Evolutionary conservation across 2,113 vertebrate genomes (phyloP).

Genomic region (Galemys pyrenaicus): DNA sequence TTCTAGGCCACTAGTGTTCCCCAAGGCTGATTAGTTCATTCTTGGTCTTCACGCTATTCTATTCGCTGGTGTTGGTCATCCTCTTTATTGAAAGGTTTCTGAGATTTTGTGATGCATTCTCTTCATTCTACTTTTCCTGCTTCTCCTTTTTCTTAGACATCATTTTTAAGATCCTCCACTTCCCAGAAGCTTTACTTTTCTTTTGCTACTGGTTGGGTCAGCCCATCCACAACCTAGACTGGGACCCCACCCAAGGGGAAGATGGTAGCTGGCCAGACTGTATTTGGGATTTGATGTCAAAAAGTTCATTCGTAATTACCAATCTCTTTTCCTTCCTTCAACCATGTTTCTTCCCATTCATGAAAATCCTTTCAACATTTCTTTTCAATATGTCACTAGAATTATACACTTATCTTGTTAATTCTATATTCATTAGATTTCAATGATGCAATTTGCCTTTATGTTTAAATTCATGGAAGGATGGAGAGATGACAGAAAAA

Average conservation of each 20-base stretch:
- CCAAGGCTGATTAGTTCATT: no score
- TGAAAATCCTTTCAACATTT: not conserved
- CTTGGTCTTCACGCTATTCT: not conserved
- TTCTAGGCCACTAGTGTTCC: no score
- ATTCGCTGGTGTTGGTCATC: not conserved
- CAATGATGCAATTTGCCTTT: not conserved
- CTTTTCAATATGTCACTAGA: not conserved
- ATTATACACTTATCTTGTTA: not conserved
- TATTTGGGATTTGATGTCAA: accelerated
- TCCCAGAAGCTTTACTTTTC: not conserved
- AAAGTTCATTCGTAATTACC: not conserved
- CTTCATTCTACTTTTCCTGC: not conserved
- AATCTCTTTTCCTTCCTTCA: not conserved
- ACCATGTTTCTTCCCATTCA: not conserved
- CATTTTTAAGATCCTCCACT: not conserved
- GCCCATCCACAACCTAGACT: not conserved
- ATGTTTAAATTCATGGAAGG: not conserved
- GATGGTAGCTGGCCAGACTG: not conserved
- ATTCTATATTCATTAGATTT: not conserved
- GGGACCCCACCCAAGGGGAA: not conserved
- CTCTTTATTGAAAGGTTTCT: not conserved
- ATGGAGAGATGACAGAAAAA: not conserved
- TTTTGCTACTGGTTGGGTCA: not conserved
- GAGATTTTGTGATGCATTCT: not conserved
- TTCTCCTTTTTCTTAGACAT: not conserved